Evolutionary conservation across 2,113 vertebrate genomes (phyloP).

Genomic region (Hemichromis elongatus): DNA sequence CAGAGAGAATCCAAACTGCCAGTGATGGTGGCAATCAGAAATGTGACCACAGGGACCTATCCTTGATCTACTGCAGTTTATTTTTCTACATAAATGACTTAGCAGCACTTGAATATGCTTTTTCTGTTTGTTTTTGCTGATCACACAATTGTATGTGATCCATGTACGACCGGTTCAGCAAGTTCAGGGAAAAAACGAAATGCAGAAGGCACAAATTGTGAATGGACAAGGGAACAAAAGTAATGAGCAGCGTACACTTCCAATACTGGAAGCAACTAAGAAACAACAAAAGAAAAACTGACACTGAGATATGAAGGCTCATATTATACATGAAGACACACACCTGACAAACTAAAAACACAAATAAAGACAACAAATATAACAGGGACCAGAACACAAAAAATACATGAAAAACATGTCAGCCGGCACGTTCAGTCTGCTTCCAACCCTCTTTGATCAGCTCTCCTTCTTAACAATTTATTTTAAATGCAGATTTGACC

Average conservation of each 20-base stretch:
- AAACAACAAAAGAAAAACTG: too few relatives aligned
- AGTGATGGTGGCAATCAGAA: neutral
- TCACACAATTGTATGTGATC: neutral
- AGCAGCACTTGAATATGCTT: neutral
- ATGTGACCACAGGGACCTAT: neutral
- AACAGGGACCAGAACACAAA: neutral
- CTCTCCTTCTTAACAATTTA: too few relatives aligned
- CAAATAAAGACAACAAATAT: neutral
- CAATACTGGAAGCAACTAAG: too few relatives aligned
- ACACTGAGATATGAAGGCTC: too few relatives aligned
- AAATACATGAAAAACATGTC: neutral
- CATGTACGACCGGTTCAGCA: rapidly evolving
- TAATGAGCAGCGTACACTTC: neutral
- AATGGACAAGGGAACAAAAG: neutral
- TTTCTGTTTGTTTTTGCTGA: neutral
- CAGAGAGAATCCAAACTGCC: neutral
- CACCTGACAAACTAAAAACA: neutral
- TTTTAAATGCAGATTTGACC: too few relatives aligned
- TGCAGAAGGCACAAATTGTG: rapidly evolving
- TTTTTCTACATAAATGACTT: neutral
- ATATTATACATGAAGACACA: too few relatives aligned
- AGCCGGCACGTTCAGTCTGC: too few relatives aligned
- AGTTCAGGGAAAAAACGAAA: neutral
- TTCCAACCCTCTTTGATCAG: neutral
- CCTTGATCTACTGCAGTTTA: neutral